Evolutionary conservation across 2,113 vertebrate species (phyloP), one percentile per base, ranked within the genome.

Genomic region (Micronycteris hirsuta): DNA sequence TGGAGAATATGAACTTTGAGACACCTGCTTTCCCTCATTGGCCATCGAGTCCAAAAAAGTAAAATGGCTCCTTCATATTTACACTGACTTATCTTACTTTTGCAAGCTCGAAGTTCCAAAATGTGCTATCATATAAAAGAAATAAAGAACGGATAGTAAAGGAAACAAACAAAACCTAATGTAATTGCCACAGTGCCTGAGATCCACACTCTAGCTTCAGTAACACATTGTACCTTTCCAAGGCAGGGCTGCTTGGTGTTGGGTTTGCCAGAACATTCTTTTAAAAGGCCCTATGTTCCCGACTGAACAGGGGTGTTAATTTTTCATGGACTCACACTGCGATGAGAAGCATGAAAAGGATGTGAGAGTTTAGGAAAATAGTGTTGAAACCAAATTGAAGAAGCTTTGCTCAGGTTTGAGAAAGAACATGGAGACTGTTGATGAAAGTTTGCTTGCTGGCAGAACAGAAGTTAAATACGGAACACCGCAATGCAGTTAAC

Each of bases 251-350:
- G 73, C 86, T 89, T 58, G 56, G 68, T 58, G 83, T 54, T 86
- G 82, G 61, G 33, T 67, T 93, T 52, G 41, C 82, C 81, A 93
- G 97, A 91, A 70, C 31, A 67, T 77, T 95, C 89, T 94, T 86
- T 94, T 89, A 96, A 93, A 91, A 96, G 70, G 70, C 91, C n/a
- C 43, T 61, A 47, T 70, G 86, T 93, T 77, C 91, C 91, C 96
- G 73, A 70, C 97, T 94, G 97, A 93, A 92, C 45, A 45, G 52
- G 67, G 2, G 8, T 0, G 43, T 97, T 94, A 97, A 97, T 97
- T 96, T 97, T 97, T 97, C 83, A 96, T 96, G 78, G 84, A 61
- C 93, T 95, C 96, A 61, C 31, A 26, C 91, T 96, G 80, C 56
- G 76, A 84, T 77, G 93, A 93, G 78, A 58, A 93, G 54, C 96